Percentiles rank a stretch among this genome's conserved stretches.
These are phyloP conservation scores for Triplophysa bombifrons DNA, from an alignment of 2,797 vertebrate species.

Conservation along the genomic window DNA sequence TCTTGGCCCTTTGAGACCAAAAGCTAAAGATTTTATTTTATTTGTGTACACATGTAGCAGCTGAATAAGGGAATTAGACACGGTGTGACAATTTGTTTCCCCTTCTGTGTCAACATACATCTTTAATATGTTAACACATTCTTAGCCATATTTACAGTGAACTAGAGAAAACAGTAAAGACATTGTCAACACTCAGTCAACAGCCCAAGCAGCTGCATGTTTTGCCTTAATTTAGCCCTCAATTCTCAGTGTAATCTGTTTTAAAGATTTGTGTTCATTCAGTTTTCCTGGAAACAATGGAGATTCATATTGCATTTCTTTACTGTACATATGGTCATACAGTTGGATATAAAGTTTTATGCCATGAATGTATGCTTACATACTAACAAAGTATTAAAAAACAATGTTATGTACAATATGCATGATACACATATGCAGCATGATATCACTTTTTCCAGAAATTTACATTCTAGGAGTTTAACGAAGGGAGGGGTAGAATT, in stretches of 20 bases:
- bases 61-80: conserved; percentile 17
- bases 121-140: conserved; percentile 31
- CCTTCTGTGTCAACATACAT: conserved; percentile 26
- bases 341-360: too few species aligned
- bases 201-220: background rate
- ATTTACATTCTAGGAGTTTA: too few species aligned
- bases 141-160: conserved; percentile 20
- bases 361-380: too few species aligned
- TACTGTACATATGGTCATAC: too few species aligned
- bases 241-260: background rate
- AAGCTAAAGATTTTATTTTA: conserved; percentile 44
- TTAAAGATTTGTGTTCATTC: background rate
- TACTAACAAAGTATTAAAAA: too few species aligned
- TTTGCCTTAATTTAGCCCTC: background rate
- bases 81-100: background rate
- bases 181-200: background rate
- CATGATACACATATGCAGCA: too few species aligned
- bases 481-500: too few species aligned
- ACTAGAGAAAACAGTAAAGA: conserved; percentile 18
- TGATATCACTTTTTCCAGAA: too few species aligned
- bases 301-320: background rate
- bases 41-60: conserved; percentile 41
- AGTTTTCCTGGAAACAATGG: background rate
- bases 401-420: too few species aligned
- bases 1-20: conserved; percentile 26